A percentile compares a stretch with the other conserved stretches of the same genome.
Conservation (phyloP, 2,797 vertebrate genomes). For the Podarcis siculus region DNA sequence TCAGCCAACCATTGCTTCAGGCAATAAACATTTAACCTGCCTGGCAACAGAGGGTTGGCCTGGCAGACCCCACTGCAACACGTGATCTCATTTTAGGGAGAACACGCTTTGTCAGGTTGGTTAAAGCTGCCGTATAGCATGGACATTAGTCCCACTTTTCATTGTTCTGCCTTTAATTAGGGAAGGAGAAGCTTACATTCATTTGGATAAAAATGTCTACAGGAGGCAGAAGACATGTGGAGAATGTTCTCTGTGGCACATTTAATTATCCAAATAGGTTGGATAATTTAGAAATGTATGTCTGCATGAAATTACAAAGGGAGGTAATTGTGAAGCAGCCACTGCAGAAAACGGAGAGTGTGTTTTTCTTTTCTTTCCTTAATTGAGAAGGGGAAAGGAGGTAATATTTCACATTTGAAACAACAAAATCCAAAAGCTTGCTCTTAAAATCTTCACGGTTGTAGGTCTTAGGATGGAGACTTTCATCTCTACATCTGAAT, state of each 20-base stretch:
- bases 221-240: constrained; percentile 25
- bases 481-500: not conserved
- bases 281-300: constrained; percentile 57
- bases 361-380: constrained; percentile 25
- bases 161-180: not conserved
- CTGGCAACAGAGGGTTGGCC: too few relatives aligned
- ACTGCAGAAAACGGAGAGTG: constrained; percentile 35
- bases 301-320: constrained; percentile 32
- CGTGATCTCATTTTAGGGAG: too few relatives aligned
- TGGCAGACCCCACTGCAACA: too few relatives aligned
- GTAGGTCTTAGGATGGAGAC: not conserved
- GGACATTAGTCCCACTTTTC: not conserved
- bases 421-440: not conserved
- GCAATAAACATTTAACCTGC: too few relatives aligned
- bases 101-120: too few relatives aligned
- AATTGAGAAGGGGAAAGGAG: constrained; percentile 19
- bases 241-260: constrained; percentile 53
- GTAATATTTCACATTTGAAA: constrained; percentile 28
- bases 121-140: not conserved
- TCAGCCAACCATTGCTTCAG: too few relatives aligned
- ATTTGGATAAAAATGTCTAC: constrained; percentile 1
- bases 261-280: constrained; percentile 55
- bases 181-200: not conserved
- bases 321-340: constrained; percentile 48
- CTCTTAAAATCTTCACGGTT: not conserved